Evolutionary conservation across 2,888 invertebrate genomes (phyloP).

Genomic region (Erebia aethiops): DNA sequence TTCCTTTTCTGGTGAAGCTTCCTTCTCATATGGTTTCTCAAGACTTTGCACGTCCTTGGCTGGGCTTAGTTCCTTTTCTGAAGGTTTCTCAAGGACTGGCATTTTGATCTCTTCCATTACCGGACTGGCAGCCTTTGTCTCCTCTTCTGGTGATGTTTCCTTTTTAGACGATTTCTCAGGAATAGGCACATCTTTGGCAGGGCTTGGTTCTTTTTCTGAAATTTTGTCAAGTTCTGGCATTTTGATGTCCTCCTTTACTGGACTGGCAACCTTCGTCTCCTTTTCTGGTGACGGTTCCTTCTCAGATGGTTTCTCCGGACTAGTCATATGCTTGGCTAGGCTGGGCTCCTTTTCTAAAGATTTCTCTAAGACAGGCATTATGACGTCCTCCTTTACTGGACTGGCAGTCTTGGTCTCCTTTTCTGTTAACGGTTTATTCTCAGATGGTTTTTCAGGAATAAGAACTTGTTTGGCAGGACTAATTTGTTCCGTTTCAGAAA

Average conservation of each 20-base stretch:
- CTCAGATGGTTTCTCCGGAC: conserved; percentile 2
- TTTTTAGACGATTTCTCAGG: conserved; percentile 8
- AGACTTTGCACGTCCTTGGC: too few relatives aligned
- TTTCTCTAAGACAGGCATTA: not conserved
- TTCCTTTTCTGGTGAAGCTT: conserved; percentile 1
- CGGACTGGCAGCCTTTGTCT: conserved; percentile 21
- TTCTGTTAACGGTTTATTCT: conserved; percentile 23
- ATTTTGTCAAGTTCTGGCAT: not conserved
- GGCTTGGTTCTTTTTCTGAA: conserved; percentile 31
- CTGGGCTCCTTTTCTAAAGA: conserved; percentile 15
- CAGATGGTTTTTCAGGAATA: not conserved
- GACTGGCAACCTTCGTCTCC: not conserved
- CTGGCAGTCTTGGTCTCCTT: conserved; percentile 5
- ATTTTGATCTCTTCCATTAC: not conserved
- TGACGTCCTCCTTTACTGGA: not conserved
- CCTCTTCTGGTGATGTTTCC: conserved; percentile 23
- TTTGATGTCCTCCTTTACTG: not conserved
- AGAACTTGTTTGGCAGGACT: conserved; percentile 11
- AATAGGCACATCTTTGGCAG: conserved; percentile 2
- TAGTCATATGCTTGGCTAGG: not conserved
- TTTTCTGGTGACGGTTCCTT: not conserved
- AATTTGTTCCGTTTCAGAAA: too few relatives aligned
- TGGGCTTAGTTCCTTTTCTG: too few relatives aligned
- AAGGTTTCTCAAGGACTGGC: too few relatives aligned
- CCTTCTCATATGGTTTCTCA: conserved; percentile 17